Evolutionary conservation across 92 coral and sea anemone genomes (phyloP), one percentile per base, ranked within the genome.

Genomic region (Phenganax subtilis): DNA sequence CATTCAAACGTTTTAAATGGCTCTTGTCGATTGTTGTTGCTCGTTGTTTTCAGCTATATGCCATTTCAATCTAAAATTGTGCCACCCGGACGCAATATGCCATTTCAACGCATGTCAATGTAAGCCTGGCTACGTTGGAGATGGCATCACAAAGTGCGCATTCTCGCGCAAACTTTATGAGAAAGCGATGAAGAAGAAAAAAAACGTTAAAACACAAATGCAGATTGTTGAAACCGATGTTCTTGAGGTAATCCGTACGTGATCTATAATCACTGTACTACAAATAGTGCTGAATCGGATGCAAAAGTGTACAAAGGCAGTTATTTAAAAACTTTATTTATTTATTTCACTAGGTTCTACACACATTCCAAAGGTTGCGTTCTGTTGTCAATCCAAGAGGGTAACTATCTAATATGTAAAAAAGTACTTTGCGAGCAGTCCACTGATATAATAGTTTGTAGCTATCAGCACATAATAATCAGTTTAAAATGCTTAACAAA

Each of bases 71-170:
- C 30, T 16, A 7, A 37, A 8, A 27, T 60, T 79, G 16, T 79
- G 83, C 37, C 83, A 79, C 53, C 83, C 83, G n/a, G 10, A 52
- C 16, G 83, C 83, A 15, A 16, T 52, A n/a, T 79, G 83, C 7
- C 52, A 51, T 5, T 14, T 28, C 14, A 65, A 79, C n/a, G 61
- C 55, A 10, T 79, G 83, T 73, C 63, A 79, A 52, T 79, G 83
- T 20, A 79, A 65, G 51, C 9, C 62, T 15, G 83, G 83, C 12
- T 79, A 59, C 53, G 62, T 79, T 53, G 83, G 83, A 63, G 53
- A 79, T 65, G 83, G 83, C 17, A 17, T 79, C 20, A 47, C 83
- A 12, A 79, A 79, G 62, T 79, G 83, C 29, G 10, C 12, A 11
- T 79, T 79, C 62, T 79, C 83, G 12, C 71, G 83, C 6, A 30